Percentiles rank a stretch among this genome's conserved stretches.
Evolutionary conservation across 2,888 invertebrate genomes (phyloP).

Genomic region (Cataglyphis albicans): DNA sequence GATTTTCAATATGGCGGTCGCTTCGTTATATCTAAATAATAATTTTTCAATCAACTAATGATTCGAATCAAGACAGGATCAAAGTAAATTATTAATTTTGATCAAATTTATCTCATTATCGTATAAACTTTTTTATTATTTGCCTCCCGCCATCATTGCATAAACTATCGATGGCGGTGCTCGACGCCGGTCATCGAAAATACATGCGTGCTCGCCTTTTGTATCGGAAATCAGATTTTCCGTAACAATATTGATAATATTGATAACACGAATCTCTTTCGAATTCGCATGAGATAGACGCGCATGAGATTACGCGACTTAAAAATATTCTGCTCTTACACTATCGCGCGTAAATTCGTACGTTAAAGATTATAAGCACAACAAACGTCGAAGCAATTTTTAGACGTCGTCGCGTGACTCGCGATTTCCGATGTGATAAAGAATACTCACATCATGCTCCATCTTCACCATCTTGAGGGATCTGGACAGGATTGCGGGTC

Average conservation of each 20-base stretch:
- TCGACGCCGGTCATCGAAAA: not conserved
- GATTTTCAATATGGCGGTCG: not conserved
- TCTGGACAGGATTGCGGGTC: conserved; percentile 43
- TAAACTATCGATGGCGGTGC: not conserved
- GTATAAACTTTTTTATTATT: not conserved
- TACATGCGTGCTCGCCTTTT: not conserved
- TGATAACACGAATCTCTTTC: not conserved
- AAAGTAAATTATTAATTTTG: not conserved
- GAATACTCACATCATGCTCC: conserved; percentile 83
- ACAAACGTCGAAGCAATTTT: not conserved
- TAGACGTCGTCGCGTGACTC: not conserved
- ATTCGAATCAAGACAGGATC: not conserved
- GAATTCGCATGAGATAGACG: not conserved
- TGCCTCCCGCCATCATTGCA: not conserved
- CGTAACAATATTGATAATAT: not conserved
- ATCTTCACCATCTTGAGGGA: conserved; percentile 83
- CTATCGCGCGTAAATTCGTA: too few relatives aligned
- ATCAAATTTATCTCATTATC: not conserved
- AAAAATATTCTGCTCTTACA: not conserved
- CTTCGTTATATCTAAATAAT: too few relatives aligned
- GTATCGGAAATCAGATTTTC: not conserved
- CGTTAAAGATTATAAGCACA: too few relatives aligned
- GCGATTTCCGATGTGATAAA: too few relatives aligned
- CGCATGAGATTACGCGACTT: not conserved
- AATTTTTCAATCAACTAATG: not conserved